Base-by-base conservation (phyloP, 1,140 invertebrate genomes). In the Latrodectus geometricus region DNA sequence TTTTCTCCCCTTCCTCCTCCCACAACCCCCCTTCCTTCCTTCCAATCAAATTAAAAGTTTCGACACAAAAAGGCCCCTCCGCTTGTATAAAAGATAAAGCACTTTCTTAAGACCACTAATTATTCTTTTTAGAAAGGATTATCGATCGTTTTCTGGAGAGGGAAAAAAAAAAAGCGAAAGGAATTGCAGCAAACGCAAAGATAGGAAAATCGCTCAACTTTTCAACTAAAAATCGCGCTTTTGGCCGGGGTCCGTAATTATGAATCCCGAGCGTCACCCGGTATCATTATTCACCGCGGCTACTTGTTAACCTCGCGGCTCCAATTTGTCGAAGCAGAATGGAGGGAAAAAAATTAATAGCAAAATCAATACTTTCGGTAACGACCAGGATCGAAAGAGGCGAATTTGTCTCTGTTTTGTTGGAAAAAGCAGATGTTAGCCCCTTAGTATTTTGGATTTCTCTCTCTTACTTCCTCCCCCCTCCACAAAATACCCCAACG, bases 171-270 rank as follows among this genome's bases (percentile, higher is more conserved):
- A 21, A 75, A 75, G 3, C 14, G 54, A n/a, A 23, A 14, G 48
- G 52, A 50, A 73, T 14, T 17, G 9, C 72, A 17, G 15, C n/a
- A n/a, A n/a, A n/a, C n/a, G n/a, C 23, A 52, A 61, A 84, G 83
- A 86, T 86, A 86, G 83, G 83, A 86, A 35, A 86, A 86, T 86
- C 83, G 83, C 83, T 86, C 83, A 86, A 86, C 74, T 86, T 86
- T 86, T 86, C 74, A 86, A 86, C 83, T 86, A 86, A 86, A 74
- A 86, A 77, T 86, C 83, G 83, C 83, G 72, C 72, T 72, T 61
- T 79, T 76, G 70, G 81, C 72, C 73, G 81, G 52, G 54, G 54
- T 61, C 74, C 83, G 68, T 86, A 86, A 86, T 86, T 86, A 86
- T 86, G 83, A 86, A 86, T 86, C 83, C 83, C 83, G 83, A 49